phyloP scores from a whole-genome alignment of 2,888 invertebrate species.

The Chloroclysta siterata region DNA sequence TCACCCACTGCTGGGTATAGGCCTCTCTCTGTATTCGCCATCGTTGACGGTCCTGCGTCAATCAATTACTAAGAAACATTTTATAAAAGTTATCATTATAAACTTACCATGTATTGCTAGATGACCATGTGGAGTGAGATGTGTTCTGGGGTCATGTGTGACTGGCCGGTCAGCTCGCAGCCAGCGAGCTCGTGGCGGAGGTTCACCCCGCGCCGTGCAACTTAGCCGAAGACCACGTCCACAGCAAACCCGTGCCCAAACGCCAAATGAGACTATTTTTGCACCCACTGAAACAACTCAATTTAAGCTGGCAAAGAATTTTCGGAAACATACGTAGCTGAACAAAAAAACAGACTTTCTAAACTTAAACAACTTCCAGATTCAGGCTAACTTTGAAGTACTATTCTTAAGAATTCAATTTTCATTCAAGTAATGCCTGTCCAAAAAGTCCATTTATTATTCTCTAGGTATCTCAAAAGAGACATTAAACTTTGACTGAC shows the following conservation, averaged over 20 bases:
- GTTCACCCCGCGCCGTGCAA: conserved; percentile 91
- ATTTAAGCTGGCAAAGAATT: not conserved
- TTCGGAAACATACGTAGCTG: not conserved
- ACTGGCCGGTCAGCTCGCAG: conserved; percentile 88
- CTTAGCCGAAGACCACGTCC: conserved; percentile 88
- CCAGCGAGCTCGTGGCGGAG: conserved; percentile 91
- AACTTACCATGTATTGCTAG: conserved; percentile 87
- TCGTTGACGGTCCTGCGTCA: too few relatives aligned
- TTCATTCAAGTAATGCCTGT: too few relatives aligned
- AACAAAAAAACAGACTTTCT: too few relatives aligned
- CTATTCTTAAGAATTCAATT: too few relatives aligned
- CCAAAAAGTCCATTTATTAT: too few relatives aligned
- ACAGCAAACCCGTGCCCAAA: conserved; percentile 88
- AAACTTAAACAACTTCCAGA: too few relatives aligned
- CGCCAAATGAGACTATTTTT: conserved; percentile 93
- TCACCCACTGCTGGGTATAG: too few relatives aligned
- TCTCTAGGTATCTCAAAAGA: not conserved
- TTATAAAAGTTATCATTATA: not conserved
- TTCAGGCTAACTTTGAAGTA: too few relatives aligned
- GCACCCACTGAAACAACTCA: conserved; percentile 81
- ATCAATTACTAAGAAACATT: too few relatives aligned
- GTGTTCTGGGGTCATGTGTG: conserved; percentile 89
- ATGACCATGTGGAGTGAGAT: conserved; percentile 89
- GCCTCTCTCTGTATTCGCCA: too few relatives aligned
- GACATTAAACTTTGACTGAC: conserved; percentile 57